Evolutionary conservation across 2,113 vertebrate species (phyloP).

Genomic region (Malurus alboscapulatus): DNA sequence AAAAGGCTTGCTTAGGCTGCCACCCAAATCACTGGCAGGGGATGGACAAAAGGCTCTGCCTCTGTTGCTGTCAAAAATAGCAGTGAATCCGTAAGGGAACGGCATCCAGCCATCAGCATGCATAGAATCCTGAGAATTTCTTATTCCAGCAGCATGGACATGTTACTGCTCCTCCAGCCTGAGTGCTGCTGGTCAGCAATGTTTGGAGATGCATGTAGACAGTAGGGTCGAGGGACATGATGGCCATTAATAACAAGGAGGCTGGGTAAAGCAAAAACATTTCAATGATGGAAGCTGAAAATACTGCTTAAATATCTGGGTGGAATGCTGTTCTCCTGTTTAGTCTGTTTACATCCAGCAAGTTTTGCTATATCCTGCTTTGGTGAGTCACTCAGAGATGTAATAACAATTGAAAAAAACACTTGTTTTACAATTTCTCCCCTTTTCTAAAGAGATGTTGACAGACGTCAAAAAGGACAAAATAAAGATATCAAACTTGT

Average conservation of each 20-base stretch:
- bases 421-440: background rate
- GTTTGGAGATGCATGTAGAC: background rate
- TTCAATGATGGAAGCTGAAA: conserved; percentile 1
- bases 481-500: background rate
- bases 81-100: background rate
- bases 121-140: background rate
- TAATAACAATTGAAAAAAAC: background rate
- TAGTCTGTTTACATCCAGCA: background rate
- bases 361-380: background rate
- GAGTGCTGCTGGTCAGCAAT: background rate
- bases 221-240: background rate
- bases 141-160: background rate
- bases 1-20: background rate
- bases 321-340: background rate
- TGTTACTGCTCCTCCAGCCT: background rate
- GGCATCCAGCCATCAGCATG: background rate
- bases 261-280: background rate
- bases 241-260: conserved; percentile 1
- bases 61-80: background rate
- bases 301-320: background rate
- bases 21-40: background rate
- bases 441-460: background rate
- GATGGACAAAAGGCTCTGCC: background rate
- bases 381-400: background rate
- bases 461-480: background rate